Evolutionary conservation across 1,140 invertebrate genomes (phyloP).

Genomic region (Mamestra configurata): DNA sequence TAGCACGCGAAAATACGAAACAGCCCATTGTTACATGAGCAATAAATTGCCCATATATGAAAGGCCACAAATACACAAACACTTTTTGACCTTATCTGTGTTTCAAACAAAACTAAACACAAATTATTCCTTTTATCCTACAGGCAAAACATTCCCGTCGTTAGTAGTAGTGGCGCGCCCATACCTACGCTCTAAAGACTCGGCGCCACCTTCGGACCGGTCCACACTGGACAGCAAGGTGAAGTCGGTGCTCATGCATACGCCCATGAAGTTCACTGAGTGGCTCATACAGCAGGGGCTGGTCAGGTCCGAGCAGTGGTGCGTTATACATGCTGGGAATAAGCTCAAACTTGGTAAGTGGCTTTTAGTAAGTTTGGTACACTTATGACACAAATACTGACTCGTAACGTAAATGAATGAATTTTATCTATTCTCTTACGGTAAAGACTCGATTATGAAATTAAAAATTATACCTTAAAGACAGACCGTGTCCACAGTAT

Average conservation of each 20-base stretch:
- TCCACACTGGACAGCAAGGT: constrained; percentile 91
- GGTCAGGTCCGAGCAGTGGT: constrained; percentile 93
- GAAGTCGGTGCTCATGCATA: constrained; percentile 93
- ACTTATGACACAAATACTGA: too few relatives aligned
- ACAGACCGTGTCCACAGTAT: too few relatives aligned
- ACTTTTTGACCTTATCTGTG: too few relatives aligned
- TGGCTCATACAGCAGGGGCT: constrained; percentile 96
- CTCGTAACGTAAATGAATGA: too few relatives aligned
- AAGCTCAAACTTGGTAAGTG: constrained; percentile 92
- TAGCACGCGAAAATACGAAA: too few relatives aligned
- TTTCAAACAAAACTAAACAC: background rate
- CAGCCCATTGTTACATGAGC: too few relatives aligned
- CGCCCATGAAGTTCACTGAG: constrained; percentile 94
- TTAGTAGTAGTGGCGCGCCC: constrained; percentile 94
- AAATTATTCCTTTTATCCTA: background rate
- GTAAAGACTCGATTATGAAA: too few relatives aligned
- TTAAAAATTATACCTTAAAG: too few relatives aligned
- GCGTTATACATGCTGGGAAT: constrained; percentile 89
- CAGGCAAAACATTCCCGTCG: constrained; percentile 94
- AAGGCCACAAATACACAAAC: background rate
- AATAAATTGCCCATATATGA: too few relatives aligned
- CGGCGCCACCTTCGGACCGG: constrained; percentile 85
- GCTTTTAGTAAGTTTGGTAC: too few relatives aligned
- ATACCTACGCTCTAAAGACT: constrained; percentile 91
- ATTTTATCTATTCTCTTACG: too few relatives aligned